These are phyloP conservation scores for Ptilorrhoa leucosticta DNA, from an alignment of 2,113 vertebrate species.

Conservation along the genomic window DNA sequence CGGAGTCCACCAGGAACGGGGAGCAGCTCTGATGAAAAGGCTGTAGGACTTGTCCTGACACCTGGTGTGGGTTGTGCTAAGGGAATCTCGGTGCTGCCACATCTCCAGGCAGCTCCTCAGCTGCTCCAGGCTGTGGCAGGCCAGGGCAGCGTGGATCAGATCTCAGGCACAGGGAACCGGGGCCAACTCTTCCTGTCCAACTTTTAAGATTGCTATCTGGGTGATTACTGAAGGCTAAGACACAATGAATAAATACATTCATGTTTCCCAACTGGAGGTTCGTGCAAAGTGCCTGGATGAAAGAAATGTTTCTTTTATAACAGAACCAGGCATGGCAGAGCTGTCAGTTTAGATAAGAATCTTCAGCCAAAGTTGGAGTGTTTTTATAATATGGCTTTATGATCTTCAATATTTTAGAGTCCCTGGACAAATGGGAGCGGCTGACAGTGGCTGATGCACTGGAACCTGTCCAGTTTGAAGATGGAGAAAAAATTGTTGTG, in stretches of 20 bases:
- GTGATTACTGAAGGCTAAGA: background rate
- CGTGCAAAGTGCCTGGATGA: constrained; percentile 19
- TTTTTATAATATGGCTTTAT: constrained; percentile 35
- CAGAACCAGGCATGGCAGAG: constrained; percentile 7
- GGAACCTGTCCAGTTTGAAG: constrained; percentile 95
- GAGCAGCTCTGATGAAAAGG: background rate
- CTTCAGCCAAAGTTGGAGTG: constrained; percentile 1
- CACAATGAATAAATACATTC: constrained; percentile 38
- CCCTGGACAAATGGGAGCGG: constrained; percentile 96
- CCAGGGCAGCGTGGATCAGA: background rate
- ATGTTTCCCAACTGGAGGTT: constrained; percentile 31
- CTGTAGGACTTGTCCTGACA: background rate
- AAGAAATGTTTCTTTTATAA: constrained; percentile 52
- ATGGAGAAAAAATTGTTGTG: constrained; percentile 95
- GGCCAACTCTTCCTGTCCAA: constrained; percentile 12
- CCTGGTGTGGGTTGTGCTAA: background rate
- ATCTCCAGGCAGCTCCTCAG: background rate
- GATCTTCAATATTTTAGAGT: constrained; percentile 74
- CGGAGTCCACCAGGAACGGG: background rate
- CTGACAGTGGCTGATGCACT: constrained; percentile 93
- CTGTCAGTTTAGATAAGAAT: constrained; percentile 11
- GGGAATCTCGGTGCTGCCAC: accelerated
- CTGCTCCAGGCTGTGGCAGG: background rate
- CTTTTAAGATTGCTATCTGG: constrained; percentile 33
- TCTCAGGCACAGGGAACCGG: accelerated